Evolutionary conservation across 2,113 vertebrate species (phyloP).

Genomic region (Vicugna pacos): DNA sequence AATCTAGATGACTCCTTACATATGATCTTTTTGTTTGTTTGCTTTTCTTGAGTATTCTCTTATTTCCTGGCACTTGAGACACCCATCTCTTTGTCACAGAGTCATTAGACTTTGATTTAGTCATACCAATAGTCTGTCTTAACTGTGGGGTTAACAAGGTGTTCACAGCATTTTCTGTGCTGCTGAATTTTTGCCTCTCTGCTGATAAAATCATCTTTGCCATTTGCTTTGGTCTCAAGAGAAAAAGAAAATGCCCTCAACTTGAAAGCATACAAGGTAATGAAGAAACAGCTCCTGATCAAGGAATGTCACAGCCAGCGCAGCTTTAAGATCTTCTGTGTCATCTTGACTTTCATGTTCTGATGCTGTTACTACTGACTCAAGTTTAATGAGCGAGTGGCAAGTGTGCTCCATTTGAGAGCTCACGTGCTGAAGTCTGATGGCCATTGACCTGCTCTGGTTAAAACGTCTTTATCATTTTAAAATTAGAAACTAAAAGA

Average conservation of each 20-base stretch:
- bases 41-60: background rate
- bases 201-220: background rate
- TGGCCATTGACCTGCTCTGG: background rate
- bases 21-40: background rate
- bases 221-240: background rate
- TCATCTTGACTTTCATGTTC: background rate
- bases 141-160: background rate
- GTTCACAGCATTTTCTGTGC: background rate
- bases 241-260: background rate
- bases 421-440: background rate
- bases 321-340: background rate
- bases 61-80: background rate
- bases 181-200: background rate
- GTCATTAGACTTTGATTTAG: background rate
- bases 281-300: background rate
- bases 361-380: background rate
- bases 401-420: background rate
- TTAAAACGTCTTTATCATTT: background rate
- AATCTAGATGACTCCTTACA: background rate
- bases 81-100: background rate
- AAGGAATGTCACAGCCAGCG: background rate
- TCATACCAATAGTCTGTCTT: background rate
- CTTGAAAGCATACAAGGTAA: background rate
- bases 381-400: background rate
- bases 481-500: constrained; percentile 23